Evolutionary conservation across 2,113 vertebrate genomes (phyloP).

Genomic region (Catharus bicknelli): DNA sequence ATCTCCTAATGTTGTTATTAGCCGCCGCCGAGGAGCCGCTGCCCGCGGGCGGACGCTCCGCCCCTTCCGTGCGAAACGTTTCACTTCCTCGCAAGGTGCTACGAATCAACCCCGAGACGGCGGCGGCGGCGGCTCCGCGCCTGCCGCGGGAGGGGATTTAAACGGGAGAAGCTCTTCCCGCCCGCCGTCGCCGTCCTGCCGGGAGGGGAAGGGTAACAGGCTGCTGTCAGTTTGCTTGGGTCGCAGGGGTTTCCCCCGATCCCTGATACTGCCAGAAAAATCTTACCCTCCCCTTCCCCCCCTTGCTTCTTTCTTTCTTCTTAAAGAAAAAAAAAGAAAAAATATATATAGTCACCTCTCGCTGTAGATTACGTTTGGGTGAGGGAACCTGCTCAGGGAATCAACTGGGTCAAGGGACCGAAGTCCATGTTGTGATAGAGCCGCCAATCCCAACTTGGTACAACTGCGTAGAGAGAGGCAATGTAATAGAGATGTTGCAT

Average conservation of each 20-base stretch:
- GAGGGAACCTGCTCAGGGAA: neutral
- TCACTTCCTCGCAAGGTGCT: conserved; percentile 97
- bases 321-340: neutral
- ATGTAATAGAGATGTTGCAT: conserved; percentile 31
- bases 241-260: neutral
- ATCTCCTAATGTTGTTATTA: conserved; percentile 47
- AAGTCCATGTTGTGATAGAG: neutral
- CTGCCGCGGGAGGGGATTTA: neutral
- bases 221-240: neutral
- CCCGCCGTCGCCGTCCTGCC: neutral
- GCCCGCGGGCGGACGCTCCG: conserved; percentile 79
- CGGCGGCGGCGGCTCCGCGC: neutral
- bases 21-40: conserved; percentile 46
- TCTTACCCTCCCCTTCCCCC: too few species aligned
- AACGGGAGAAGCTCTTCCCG: neutral
- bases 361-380: neutral
- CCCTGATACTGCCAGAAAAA: neutral
- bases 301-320: neutral
- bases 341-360: neutral
- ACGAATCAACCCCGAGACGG: conserved; percentile 91
- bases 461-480: neutral
- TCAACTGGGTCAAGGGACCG: neutral
- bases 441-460: neutral
- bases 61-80: conserved; percentile 94
- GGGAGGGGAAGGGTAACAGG: neutral